Evolutionary conservation across 2,888 invertebrate species (phyloP).

Genomic region (Polydrusus tereticollis): DNA sequence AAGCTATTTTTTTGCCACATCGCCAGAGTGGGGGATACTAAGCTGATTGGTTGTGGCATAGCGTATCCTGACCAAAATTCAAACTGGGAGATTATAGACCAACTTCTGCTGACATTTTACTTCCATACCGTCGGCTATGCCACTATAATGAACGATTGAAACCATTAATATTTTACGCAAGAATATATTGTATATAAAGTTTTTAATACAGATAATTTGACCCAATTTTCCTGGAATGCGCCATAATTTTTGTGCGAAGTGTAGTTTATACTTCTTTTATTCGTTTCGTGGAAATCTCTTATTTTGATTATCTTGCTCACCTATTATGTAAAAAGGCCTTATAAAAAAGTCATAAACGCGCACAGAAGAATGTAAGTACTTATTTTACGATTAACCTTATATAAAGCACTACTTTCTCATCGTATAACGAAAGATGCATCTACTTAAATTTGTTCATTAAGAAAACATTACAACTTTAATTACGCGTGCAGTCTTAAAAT

Average conservation of each 20-base stretch:
- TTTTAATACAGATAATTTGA: too few relatives aligned
- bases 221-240: too few relatives aligned
- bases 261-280: neutral
- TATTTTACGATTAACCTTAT: constrained; percentile 42
- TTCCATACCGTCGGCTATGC: too few relatives aligned
- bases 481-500: neutral
- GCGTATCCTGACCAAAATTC: too few relatives aligned
- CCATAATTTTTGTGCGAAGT: neutral
- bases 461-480: constrained; percentile 8
- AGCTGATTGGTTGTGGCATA: too few relatives aligned
- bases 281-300: neutral
- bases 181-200: too few relatives aligned
- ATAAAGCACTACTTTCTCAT: constrained; percentile 36
- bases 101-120: too few relatives aligned
- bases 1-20: too few relatives aligned
- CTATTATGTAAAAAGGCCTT: constrained; percentile 37
- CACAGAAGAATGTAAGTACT: constrained; percentile 29
- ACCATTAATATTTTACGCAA: too few relatives aligned
- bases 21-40: too few relatives aligned
- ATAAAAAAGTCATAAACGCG: constrained; percentile 23
- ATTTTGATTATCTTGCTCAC: constrained; percentile 33
- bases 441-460: constrained; percentile 30
- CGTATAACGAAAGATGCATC: constrained; percentile 17
- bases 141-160: too few relatives aligned
- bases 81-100: too few relatives aligned